phyloP scores from a whole-genome alignment of 2,797 vertebrate species.

The Pempheris klunzingeri region DNA sequence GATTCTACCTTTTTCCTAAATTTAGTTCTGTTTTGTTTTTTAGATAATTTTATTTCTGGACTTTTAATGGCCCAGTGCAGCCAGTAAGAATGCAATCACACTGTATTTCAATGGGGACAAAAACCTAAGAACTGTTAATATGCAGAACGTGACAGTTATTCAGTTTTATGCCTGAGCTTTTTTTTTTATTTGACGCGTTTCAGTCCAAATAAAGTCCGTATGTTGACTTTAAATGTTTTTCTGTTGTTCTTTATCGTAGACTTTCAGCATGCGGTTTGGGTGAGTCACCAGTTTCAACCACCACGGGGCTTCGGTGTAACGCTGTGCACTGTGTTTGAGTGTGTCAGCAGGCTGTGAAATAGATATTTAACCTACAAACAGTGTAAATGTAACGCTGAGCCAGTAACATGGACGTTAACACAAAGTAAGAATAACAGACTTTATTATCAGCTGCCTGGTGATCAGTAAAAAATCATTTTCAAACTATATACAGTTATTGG shows the following conservation, averaged over 20 bases:
- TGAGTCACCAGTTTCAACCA: neutral
- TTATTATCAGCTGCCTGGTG: conserved; percentile 40
- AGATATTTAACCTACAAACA: too few relatives aligned
- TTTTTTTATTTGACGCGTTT: conserved; percentile 27
- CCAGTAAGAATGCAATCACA: neutral
- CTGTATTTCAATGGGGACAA: neutral
- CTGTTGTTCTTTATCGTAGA: neutral
- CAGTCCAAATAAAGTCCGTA: conserved; percentile 66
- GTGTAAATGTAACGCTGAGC: neutral
- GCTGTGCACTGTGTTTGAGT: neutral
- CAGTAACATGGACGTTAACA: neutral
- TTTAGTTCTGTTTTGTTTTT: neutral
- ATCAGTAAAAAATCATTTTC: conserved; percentile 46
- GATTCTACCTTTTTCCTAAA: conserved; percentile 12
- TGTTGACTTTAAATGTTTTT: conserved; percentile 1
- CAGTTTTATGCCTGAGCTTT: neutral
- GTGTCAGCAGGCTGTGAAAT: neutral
- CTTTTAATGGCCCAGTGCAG: neutral
- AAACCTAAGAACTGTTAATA: neutral
- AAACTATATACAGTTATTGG: conserved; percentile 21
- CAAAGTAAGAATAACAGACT: neutral
- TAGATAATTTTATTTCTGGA: conserved; percentile 17
- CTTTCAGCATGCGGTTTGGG: neutral
- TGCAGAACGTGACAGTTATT: neutral
- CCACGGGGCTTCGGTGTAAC: too few relatives aligned